Base-by-base conservation (phyloP, 2,797 vertebrate species). In the Acipenser ruthenus region DNA sequence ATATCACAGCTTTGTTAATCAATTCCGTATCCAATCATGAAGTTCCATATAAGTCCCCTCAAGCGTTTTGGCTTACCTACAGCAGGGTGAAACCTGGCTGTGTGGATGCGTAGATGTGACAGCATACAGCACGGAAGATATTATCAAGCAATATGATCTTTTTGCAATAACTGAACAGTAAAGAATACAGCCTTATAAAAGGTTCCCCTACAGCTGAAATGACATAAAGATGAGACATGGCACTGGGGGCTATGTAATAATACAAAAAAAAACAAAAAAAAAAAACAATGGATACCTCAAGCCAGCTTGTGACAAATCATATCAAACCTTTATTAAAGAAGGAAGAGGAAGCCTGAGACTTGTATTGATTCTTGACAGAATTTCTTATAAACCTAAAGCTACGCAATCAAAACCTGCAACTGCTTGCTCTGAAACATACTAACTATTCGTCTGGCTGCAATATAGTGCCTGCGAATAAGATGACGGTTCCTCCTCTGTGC, bases 251-350 rank as follows among this genome's bases (percentile, higher is more conserved):
- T 90, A 92, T 90, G 91, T 92, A 91, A 94, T 93, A 93, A 37
- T 37, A 37, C 23, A 1, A 37, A 37, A 37, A 37, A n/a, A 23
- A 23, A 91, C 90, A 89, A 86, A 83, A 84, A 75, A 84, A 87
- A 92, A 93, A 92, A 88, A 85, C 88, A 78, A 84, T 87, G 83
- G 89, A 86, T 87, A 86, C 85, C 88, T 80, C 87, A 84, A 87
- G 88, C 86, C 86, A 89, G 88, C 89, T 87, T 91, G 91, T 93
- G 91, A 93, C 91, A 92, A 92, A 92, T 93, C 90, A 92, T 93
- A 91, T 93, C 91, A 92, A 92, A 92, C 87, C 89, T 92, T 92
- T 93, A 92, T 93, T 93, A 94, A 92, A 93, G 89, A 90, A 91
- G 90, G 88, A 93, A 93, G 86, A 89, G 83, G 86, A 91, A 90